Evolutionary conservation across 1,140 invertebrate species (phyloP), one percentile per base, ranked within the genome.

Genomic region (Drosophila busckii): DNA sequence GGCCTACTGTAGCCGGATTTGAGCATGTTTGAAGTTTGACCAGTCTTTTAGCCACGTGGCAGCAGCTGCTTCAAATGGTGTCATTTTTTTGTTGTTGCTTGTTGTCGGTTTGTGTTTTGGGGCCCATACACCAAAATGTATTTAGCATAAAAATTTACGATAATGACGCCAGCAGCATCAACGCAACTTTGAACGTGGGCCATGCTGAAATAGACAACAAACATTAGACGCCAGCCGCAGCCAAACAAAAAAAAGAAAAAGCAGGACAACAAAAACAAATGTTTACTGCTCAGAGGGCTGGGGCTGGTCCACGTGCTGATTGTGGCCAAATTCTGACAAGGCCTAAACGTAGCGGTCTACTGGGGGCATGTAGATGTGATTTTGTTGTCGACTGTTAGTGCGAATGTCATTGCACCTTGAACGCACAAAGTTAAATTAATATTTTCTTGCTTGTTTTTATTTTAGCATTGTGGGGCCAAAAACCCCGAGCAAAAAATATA

Each of bases 101-200:
- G 16, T 10, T 25, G 10, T 17, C 22, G n/a, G 29, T 66, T 34
- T 55, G 41, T 63, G 40, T 69, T 62, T 41, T 53, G 53, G 16
- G 44, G 53, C 49, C 40, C 32, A 44, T 50, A 83, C 82, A 78
- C 44, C 69, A 45, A 85, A 85, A 75, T 68, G 83, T 85, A 84
- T 85, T 85, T 85, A 85, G 76, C 83, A 85, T 85, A 84, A 85
- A 85, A 85, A 80, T 85, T 85, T 85, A 85, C 83, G 84, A 85
- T 85, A 85, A 85, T 85, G 65, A 76, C 55, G 52, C 42, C 61
- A 59, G 29, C 49, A 70, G 34, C 75, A 52, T 17, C 41, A 52
- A 44, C 32, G 40, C 52, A 48, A 52, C 60, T 53, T 78, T 55
- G 67, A 61, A 62, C 49, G 54, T 70, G n/a, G n/a, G 37, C 44